Evolutionary conservation across 1,140 invertebrate species (phyloP), one percentile per base, ranked within the genome.

Genomic region (Aphidius gifuensis): DNA sequence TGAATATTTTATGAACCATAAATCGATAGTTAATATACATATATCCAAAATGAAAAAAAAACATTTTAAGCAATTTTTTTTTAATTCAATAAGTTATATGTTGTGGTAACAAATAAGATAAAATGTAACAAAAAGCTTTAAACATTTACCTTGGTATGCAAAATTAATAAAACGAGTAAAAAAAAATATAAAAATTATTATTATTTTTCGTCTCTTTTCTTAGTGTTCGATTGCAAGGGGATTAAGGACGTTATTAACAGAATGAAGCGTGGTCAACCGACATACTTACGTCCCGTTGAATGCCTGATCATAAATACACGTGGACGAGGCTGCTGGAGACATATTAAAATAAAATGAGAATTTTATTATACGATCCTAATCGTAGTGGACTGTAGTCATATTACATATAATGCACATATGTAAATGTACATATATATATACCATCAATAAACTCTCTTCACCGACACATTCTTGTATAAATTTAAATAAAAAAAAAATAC

Each of bases 221-320:
- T 32, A 57, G 59, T 51, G 66, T 63, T 68, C 64, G 67, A 58
- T 65, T 61, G 63, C 59, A 64, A 63, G 61, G 61, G 74, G 74
- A 76, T 76, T 76, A 76, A 75, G 71, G 70, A 70, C 70, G 73
- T 76, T 76, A 76, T 76, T 76, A 76, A 76, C 73, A 70, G 73
- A 54, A 67, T 69, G 68, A 67, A 70, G 66, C 66, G 68, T 43
- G 50, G 50, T 48, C 50, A 64, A 69, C 67, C 67, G 71, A 73
- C 72, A 74, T 74, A 74, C 71, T 73, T 74, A 74, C 67, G 72
- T 74, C 72, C 70, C 69, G 53, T 67, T 57, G 72, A 74, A 74
- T 74, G 71, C 66, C 69, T 50, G 69, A 66, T 70, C 72, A 75
- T 75, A 75, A 75, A 75, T 75, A 75, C 59, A 38, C 60, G 70